phyloP scores from a whole-genome alignment of 2,113 vertebrate species.

The Oreochromis aureus region DNA sequence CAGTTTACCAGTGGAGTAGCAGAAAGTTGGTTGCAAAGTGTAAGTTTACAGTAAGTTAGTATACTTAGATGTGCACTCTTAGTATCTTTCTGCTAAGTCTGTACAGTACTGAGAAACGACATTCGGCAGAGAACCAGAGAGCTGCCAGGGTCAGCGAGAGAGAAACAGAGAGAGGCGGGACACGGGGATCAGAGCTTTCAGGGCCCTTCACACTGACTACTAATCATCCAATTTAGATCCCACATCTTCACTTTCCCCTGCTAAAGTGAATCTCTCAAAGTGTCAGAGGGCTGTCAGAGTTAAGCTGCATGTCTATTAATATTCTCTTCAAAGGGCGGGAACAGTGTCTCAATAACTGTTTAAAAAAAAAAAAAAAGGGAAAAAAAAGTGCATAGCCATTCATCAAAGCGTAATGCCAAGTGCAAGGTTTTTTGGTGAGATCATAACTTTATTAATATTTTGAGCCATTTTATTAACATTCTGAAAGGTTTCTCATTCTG shows the following conservation, averaged over 20 bases:
- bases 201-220: conserved; percentile 32
- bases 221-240: conserved; percentile 63
- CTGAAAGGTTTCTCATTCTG: conserved; percentile 33
- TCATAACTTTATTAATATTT: conserved; percentile 47
- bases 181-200: conserved; percentile 38
- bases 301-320: conserved; percentile 63
- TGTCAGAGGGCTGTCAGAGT: conserved; percentile 57
- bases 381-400: not conserved
- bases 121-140: conserved; percentile 1
- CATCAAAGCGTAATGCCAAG: conserved; percentile 41
- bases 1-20: conserved; percentile 40
- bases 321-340: conserved; percentile 53
- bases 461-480: conserved; percentile 33
- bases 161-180: not conserved
- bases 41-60: not conserved
- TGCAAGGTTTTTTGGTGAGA: conserved; percentile 5
- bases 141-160: conserved; percentile 27
- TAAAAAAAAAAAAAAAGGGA: not conserved
- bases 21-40: not conserved
- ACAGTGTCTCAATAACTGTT: conserved; percentile 25
- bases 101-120: not conserved
- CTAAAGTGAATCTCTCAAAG: conserved; percentile 53
- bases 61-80: not conserved
- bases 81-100: not conserved
- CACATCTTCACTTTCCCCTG: conserved; percentile 45